phyloP scores from a whole-genome alignment of 2,888 invertebrate species.

The Dioctria linearis region DNA sequence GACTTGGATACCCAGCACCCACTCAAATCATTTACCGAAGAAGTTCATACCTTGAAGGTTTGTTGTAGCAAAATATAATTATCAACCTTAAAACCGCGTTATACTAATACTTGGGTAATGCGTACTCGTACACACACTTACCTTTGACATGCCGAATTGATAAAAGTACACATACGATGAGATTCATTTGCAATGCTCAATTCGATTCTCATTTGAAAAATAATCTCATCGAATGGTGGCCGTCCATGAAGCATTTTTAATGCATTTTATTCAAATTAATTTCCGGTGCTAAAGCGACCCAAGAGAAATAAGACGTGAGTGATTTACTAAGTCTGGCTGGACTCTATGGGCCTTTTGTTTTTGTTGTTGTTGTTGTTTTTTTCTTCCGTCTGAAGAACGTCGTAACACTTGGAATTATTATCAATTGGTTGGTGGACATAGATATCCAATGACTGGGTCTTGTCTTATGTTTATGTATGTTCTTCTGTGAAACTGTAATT shows the following conservation, averaged over 20 bases:
- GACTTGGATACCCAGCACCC: conserved; percentile 12
- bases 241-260: conserved; percentile 52
- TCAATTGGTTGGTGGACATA: background rate
- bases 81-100: too few relatives aligned
- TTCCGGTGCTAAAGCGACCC: conserved; percentile 52
- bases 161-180: background rate
- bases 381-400: background rate
- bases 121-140: conserved; percentile 5
- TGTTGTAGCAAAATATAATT: background rate
- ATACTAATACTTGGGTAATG: background rate
- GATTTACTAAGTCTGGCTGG: conserved; percentile 46
- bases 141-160: conserved; percentile 34
- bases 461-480: background rate
- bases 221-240: conserved; percentile 8
- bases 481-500: conserved; percentile 13
- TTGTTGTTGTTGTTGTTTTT: background rate
- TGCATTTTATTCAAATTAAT: conserved; percentile 59
- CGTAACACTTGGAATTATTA: conserved; percentile 8
- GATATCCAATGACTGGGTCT: background rate
- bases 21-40: conserved; percentile 29
- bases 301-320: conserved; percentile 49
- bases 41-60: conserved; percentile 11
- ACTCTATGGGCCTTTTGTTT: background rate
- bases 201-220: conserved; percentile 15
- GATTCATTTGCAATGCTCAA: too few relatives aligned